Evolutionary conservation across 2,113 vertebrate genomes (phyloP).

Genomic region (Spheniscus mendiculus): DNA sequence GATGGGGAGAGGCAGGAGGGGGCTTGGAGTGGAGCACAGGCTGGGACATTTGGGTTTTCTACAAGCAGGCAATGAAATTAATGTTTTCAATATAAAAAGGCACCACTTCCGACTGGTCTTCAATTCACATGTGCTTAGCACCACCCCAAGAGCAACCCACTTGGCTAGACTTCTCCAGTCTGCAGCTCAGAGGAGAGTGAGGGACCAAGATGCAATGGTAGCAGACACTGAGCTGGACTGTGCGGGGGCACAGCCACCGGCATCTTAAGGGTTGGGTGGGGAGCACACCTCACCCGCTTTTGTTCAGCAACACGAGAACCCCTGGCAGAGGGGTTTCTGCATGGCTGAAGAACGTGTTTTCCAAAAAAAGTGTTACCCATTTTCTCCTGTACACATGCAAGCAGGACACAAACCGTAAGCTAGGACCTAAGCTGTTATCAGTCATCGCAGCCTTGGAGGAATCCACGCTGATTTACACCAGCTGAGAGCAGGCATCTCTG

Average conservation of each 20-base stretch:
- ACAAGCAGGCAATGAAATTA: background rate
- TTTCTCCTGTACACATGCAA: background rate
- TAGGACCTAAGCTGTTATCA: background rate
- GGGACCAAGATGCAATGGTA: background rate
- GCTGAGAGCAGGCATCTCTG: background rate
- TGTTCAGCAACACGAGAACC: background rate
- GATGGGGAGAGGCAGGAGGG: background rate
- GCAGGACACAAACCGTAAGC: background rate
- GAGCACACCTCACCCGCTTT: background rate
- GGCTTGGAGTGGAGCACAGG: background rate
- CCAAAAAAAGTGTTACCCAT: background rate
- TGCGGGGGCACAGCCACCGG: rapidly evolving
- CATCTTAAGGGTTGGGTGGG: rapidly evolving
- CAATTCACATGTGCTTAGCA: background rate
- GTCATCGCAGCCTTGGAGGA: background rate
- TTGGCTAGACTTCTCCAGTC: background rate
- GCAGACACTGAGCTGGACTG: background rate
- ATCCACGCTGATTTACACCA: background rate
- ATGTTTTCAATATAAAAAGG: background rate
- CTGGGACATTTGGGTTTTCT: background rate
- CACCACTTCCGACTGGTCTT: background rate
- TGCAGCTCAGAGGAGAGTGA: background rate
- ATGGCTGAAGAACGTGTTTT: background rate
- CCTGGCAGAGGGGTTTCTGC: background rate
- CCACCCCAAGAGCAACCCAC: background rate